Base-by-base conservation (phyloP, 35 echinoderm and acorn worm species). In the Stichopus chloronotus region DNA sequence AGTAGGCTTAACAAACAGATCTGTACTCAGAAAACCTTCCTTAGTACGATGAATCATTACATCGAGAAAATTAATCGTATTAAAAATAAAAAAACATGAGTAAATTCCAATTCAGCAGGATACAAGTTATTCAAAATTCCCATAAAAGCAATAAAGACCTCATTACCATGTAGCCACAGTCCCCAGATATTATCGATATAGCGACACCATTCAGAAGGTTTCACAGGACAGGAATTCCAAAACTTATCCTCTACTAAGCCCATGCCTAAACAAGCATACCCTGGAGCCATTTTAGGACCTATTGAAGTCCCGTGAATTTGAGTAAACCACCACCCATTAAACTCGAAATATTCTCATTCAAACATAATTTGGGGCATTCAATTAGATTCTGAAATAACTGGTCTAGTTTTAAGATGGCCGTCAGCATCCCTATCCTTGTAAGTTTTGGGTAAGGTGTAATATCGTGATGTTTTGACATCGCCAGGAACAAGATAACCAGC, bases 391-490 rank as follows among this genome's bases (percentile, higher is more conserved):
- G 78, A 81, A 14, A 87, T 59, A 10, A 88, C 54, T 88, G 85
- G 85, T 88, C 85, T 88, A 23, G 54, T 83, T 52, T 52, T 52
- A 6, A 83, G 25, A 16, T 83, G 16, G 43, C 80, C 10, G 17
- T 43, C 80, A 7, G 19, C 80, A 83, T 53, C 80, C 17, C 17
- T 23, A 16, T 16, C 55, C 55, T 84, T 84, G 55, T 84, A 13
- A 19, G 86, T 88, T 57, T 88, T 61, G 22, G 86, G 86, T 88
- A 88, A 52, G 1, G 56, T 88, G 22, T 88, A 88, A 23, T 12
- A 88, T 5, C 56, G 81, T 43, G 81, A 57, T 16, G 81, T 3
- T 43, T 84, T 57, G 4, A 57, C 8, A 53, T 57, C 25, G 3
- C 55, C 17, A 43, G 86, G 43, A 17, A 65, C 53, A 5, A 61